phyloP scores from a whole-genome alignment of 2,888 invertebrate genomes.

The Pseudanteris insignis region DNA sequence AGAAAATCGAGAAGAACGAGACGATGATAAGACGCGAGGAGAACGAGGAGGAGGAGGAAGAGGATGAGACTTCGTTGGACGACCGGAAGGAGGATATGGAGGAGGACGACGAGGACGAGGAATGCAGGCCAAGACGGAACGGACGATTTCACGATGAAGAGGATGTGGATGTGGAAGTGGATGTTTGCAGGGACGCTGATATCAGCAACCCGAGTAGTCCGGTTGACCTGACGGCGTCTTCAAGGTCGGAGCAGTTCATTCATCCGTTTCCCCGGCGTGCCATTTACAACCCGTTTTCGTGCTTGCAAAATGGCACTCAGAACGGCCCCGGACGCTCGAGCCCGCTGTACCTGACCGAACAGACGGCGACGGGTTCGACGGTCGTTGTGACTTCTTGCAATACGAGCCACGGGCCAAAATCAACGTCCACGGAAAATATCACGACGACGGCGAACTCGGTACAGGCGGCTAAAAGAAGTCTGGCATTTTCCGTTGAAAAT shows the following conservation, averaged over 20 bases:
- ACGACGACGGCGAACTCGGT: constrained; percentile 65
- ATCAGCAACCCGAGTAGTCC: constrained; percentile 65
- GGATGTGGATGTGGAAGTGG: constrained; percentile 59
- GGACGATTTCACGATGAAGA: constrained; percentile 57
- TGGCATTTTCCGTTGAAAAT: constrained; percentile 91
- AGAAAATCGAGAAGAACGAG: constrained; percentile 33
- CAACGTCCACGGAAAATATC: constrained; percentile 51
- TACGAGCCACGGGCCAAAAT: constrained; percentile 47
- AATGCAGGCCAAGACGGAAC: constrained; percentile 48
- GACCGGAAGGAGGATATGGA: constrained; percentile 36
- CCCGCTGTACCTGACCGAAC: constrained; percentile 50
- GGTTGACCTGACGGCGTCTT: constrained; percentile 65
- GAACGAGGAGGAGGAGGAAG: constrained; percentile 47
- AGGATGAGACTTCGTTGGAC: constrained; percentile 42
- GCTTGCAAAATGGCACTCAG: constrained; percentile 52
- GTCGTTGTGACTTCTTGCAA: constrained; percentile 54
- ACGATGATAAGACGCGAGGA: constrained; percentile 32
- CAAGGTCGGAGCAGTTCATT: constrained; percentile 55
- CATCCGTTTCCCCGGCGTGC: constrained; percentile 55
- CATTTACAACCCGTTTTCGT: constrained; percentile 54
- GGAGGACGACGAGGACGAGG: constrained; percentile 57
- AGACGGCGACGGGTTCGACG: constrained; percentile 52
- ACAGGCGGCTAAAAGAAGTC: constrained; percentile 72
- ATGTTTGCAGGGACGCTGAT: constrained; percentile 57
- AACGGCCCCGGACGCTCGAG: constrained; percentile 25